Evolutionary conservation across 2,113 vertebrate genomes (phyloP), one percentile per base, ranked within the genome.

Genomic region (Zosterops hypoxanthus): DNA sequence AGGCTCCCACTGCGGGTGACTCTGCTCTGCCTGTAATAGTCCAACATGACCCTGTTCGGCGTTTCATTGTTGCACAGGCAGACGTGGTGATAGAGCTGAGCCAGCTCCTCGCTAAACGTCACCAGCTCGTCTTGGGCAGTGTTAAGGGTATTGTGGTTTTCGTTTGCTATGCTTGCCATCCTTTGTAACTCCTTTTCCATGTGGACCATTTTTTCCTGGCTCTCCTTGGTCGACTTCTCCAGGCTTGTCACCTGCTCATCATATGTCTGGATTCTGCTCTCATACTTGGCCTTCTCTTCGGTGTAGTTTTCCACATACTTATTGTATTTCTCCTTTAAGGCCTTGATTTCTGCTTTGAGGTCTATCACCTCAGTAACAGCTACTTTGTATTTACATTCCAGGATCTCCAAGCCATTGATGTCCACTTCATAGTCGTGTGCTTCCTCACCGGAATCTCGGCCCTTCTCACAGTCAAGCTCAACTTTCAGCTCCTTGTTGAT

Each of bases 41-140:
- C 99, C 95, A 99, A 97, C 99, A 99, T 99, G 91, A 99, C 99
- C 21, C 99, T 98, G 97, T 99, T 99, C 9, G 99, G 99, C 0
- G 99, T 99, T 97, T 99, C 99, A 0, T 99, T 99, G 95, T 99
- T 99, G 98, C 99, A 99, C 86, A 99, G 97, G 97, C 99, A 99
- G 50, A 99, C 99, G 0, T 99, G 99, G 96, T 99, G 99, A 95
- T 99, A 99, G 28, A 99, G 99, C 98, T 99, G 99, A 6, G 99
- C 99, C 65, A 99, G 97, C 61, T 99, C 99, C 96, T 99, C 99
- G 1, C 99, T 99, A 75, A 99, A 99, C 0, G 99, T 99, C 55
- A 99, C 99, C 96, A 99, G 95, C 97, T 99, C 99, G 1, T 99
- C 99, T 96, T 99, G 99, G 50, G 99, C 99, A 5, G 98, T 94